Conservation (phyloP, 2,113 vertebrate species). For the Xenopus laevis region DNA sequence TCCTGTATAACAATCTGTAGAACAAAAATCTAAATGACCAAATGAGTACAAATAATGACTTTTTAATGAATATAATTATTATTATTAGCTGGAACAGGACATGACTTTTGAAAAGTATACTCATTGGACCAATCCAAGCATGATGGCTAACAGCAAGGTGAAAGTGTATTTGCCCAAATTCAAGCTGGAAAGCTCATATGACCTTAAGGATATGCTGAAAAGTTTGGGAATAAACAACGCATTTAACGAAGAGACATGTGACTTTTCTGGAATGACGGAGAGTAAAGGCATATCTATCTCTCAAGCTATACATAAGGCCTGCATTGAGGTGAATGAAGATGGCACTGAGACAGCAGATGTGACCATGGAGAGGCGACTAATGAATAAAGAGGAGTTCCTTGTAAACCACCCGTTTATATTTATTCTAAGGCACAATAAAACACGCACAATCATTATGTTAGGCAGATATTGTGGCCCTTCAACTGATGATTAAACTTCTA, state of each 20-base stretch:
- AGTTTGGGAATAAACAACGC: constrained; percentile 63
- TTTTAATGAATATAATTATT: background rate
- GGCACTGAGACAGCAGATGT: constrained; percentile 68
- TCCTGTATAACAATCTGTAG: no score
- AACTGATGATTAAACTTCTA: background rate
- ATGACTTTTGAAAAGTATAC: constrained; percentile 61
- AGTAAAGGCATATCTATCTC: constrained; percentile 66
- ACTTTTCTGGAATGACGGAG: constrained; percentile 75
- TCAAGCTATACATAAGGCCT: constrained; percentile 63
- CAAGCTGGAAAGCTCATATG: constrained; percentile 60
- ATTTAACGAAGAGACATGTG: constrained; percentile 61
- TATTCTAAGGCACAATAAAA: constrained; percentile 72
- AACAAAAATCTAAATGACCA: no score
- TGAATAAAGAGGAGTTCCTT: constrained; percentile 73
- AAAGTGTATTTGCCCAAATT: constrained; percentile 75
- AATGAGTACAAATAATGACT: no score
- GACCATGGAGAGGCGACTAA: constrained; percentile 67
- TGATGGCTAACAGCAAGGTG: constrained; percentile 73
- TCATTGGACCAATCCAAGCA: constrained; percentile 72
- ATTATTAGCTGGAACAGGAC: constrained; percentile 67
- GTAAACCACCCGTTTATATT: constrained; percentile 72
- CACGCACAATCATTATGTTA: constrained; percentile 65
- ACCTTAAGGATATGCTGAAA: constrained; percentile 64
- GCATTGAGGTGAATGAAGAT: constrained; percentile 68
- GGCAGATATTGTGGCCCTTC: constrained; percentile 72